Evolutionary conservation across 2,888 invertebrate genomes (phyloP).

Genomic region (Hoplodrina ambigua): DNA sequence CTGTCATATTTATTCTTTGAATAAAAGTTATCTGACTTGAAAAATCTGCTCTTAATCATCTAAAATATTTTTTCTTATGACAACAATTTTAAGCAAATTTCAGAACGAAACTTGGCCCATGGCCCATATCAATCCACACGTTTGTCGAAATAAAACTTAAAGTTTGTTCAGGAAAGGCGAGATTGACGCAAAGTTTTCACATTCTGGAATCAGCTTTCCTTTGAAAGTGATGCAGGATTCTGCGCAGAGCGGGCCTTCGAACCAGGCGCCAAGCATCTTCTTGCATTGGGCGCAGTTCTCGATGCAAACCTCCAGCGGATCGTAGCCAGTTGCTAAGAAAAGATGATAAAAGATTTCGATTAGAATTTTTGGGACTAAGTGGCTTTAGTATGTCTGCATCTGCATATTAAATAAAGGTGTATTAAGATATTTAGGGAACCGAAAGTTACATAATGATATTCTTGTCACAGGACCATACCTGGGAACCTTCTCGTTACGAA

Average conservation of each 20-base stretch:
- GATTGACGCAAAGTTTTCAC: slow-evolving; percentile 95
- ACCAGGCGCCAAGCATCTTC: slow-evolving; percentile 96
- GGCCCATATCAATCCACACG: slow-evolving; percentile 19
- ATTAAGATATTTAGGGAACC: too few relatives aligned
- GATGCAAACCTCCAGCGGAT: slow-evolving; percentile 93
- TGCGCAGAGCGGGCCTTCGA: slow-evolving; percentile 96
- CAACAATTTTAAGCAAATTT: slow-evolving; percentile 17
- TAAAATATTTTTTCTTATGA: not conserved
- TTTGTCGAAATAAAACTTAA: slow-evolving; percentile 58
- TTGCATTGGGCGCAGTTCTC: slow-evolving; percentile 97
- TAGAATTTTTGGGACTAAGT: slow-evolving; percentile 18
- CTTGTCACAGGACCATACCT: too few relatives aligned
- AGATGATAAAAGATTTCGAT: slow-evolving; percentile 36
- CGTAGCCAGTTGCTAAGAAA: slow-evolving; percentile 86
- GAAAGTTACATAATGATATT: too few relatives aligned
- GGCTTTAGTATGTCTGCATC: too few relatives aligned
- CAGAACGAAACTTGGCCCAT: slow-evolving; percentile 15
- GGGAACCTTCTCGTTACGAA: too few relatives aligned
- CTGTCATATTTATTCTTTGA: too few relatives aligned
- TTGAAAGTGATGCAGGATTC: slow-evolving; percentile 95
- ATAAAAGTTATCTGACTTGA: too few relatives aligned
- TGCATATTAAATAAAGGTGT: too few relatives aligned
- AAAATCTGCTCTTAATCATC: too few relatives aligned
- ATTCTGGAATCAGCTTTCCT: slow-evolving; percentile 96
- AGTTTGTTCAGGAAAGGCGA: slow-evolving; percentile 93